Percentiles rank a stretch among this genome's conserved stretches.
These are phyloP conservation scores for Cerceris ruficornis DNA, from an alignment of 2,888 invertebrate species.

Conservation along the genomic window DNA sequence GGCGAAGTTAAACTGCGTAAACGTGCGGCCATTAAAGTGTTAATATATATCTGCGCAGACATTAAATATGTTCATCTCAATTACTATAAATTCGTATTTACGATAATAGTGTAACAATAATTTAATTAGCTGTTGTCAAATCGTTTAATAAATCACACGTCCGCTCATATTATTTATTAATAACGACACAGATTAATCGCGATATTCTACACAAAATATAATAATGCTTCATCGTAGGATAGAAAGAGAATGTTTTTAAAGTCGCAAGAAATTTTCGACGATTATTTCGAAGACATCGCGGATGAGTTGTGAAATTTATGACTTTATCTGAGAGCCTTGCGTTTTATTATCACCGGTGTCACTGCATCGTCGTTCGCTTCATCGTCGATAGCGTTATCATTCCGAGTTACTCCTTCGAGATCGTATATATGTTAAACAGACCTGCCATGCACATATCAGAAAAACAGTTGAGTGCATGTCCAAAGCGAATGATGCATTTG, in stretches of 20 bases:
- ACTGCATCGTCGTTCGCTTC: background rate
- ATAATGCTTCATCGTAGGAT: too few relatives aligned
- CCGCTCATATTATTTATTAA: too few relatives aligned
- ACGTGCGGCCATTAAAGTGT: too few relatives aligned
- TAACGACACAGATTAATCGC: too few relatives aligned
- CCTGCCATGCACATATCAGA: background rate
- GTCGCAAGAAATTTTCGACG: background rate
- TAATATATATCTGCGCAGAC: too few relatives aligned
- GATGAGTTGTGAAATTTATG: slow-evolving; percentile 10
- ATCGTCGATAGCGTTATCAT: slow-evolving; percentile 12
- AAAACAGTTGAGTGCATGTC: slow-evolving; percentile 6
- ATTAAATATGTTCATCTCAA: too few relatives aligned
- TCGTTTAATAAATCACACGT: too few relatives aligned
- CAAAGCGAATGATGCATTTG: slow-evolving; percentile 14
- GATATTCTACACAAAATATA: too few relatives aligned
- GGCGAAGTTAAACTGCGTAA: too few relatives aligned
- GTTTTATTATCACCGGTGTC: slow-evolving; percentile 8
- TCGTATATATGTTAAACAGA: slow-evolving; percentile 30
- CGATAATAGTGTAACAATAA: too few relatives aligned
- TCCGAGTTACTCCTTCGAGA: background rate
- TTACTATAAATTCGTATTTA: too few relatives aligned
- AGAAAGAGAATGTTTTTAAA: background rate
- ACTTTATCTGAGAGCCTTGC: background rate
- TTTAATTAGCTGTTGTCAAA: too few relatives aligned
- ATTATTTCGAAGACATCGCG: slow-evolving; percentile 2